phyloP scores from a whole-genome alignment of 2,888 invertebrate genomes.

The Mycogona germanica region DNA sequence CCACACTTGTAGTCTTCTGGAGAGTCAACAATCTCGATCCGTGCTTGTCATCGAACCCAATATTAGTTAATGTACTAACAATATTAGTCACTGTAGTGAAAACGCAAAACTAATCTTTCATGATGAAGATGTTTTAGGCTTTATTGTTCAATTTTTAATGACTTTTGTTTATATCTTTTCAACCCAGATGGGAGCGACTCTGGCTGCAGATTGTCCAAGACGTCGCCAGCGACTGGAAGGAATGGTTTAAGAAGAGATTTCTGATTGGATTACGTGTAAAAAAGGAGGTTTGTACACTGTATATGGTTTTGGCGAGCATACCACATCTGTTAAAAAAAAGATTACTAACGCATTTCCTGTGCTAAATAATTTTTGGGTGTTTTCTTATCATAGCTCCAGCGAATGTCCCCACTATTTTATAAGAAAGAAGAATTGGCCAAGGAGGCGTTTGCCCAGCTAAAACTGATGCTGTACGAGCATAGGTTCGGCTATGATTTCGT shows the following conservation, averaged over 20 bases:
- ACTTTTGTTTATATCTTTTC: neutral
- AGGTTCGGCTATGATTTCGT: constrained; percentile 7
- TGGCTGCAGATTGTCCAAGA: neutral
- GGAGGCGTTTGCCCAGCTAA: constrained; percentile 16
- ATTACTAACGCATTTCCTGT: neutral
- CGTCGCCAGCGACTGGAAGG: constrained; percentile 1
- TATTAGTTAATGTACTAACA: too few species aligned
- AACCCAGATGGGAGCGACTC: neutral
- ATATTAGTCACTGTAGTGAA: neutral
- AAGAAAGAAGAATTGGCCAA: constrained; percentile 12
- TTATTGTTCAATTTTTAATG: too few species aligned
- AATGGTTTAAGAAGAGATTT: constrained; percentile 5
- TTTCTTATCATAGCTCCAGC: constrained; percentile 1
- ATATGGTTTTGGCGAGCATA: too few species aligned
- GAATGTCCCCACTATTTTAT: constrained; percentile 13
- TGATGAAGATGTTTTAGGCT: neutral
- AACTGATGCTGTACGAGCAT: neutral
- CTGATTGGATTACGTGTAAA: neutral
- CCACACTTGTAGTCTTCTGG: too few species aligned
- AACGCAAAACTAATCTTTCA: neutral
- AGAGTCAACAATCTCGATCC: too few species aligned
- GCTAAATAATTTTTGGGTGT: too few species aligned
- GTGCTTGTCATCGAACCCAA: too few species aligned
- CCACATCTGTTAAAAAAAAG: neutral
- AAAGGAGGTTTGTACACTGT: constrained; percentile 7